Conservation (phyloP, 2,113 vertebrate genomes). For the Vulpes vulpes region DNA sequence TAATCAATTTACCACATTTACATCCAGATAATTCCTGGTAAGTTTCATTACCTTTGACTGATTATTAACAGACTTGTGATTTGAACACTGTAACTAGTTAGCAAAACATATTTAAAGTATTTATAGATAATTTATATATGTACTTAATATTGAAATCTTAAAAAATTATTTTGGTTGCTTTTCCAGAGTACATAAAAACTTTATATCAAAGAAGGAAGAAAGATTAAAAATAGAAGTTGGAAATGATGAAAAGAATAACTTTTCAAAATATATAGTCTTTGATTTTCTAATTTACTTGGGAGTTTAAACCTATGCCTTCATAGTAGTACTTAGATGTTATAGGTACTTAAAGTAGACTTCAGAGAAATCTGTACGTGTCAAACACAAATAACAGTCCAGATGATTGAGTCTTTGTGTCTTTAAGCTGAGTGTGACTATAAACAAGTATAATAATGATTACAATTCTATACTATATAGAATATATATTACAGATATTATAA, state of each 20-base stretch:
- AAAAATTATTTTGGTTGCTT: neutral
- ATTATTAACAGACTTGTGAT: neutral
- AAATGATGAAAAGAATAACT: neutral
- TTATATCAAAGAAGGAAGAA: conserved; percentile 23
- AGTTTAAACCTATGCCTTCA: neutral
- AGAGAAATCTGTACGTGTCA: neutral
- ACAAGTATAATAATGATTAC: neutral
- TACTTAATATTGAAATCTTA: neutral
- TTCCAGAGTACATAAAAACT: neutral
- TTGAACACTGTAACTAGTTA: neutral
- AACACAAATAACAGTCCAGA: neutral
- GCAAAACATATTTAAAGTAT: neutral
- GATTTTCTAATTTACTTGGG: conserved; percentile 18
- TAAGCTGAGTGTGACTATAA: neutral
- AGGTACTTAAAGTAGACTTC: neutral
- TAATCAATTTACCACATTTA: neutral
- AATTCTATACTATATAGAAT: neutral
- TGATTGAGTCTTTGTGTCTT: neutral
- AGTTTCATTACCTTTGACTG: neutral
- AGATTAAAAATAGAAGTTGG: neutral
- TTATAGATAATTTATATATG: neutral
- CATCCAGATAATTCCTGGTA: neutral
- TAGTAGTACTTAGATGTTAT: neutral
- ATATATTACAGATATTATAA: neutral
- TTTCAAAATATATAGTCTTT: neutral